Percentiles rank a stretch among this genome's conserved stretches.
These are phyloP conservation scores for Dromas ardeola DNA, from an alignment of 2,113 vertebrate genomes.

Conservation along the genomic window DNA sequence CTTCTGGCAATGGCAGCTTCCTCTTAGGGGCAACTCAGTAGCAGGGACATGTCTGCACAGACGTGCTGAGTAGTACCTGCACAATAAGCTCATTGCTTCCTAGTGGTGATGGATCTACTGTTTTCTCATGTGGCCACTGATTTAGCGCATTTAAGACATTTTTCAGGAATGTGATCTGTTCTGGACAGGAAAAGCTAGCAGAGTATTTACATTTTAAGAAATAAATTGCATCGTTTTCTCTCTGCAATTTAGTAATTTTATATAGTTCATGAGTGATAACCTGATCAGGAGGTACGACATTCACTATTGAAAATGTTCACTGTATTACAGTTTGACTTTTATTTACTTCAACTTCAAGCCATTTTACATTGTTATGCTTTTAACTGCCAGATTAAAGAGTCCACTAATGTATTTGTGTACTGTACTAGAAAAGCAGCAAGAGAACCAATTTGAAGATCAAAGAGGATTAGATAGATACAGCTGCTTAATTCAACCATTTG, in stretches of 20 bases:
- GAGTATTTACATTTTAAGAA: background rate
- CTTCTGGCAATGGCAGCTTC: background rate
- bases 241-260: background rate
- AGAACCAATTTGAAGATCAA: slow-evolving; percentile 3
- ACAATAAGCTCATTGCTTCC: background rate
- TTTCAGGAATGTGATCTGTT: background rate
- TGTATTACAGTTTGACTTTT: background rate
- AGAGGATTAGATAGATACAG: background rate
- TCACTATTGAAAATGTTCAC: background rate
- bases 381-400: background rate
- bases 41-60: background rate
- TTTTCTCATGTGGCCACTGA: background rate
- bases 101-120: background rate
- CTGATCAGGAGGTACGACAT: background rate
- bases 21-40: background rate
- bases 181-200: background rate
- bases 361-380: background rate
- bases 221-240: background rate
- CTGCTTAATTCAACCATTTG: background rate
- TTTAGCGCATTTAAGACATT: background rate
- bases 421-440: background rate
- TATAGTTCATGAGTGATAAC: background rate
- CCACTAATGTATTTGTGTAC: background rate
- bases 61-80: background rate
- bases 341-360: background rate